Percentiles rank a stretch among this genome's conserved stretches.
Evolutionary conservation across 1,140 invertebrate genomes (phyloP).

Genomic region (Drosophila novamexicana): DNA sequence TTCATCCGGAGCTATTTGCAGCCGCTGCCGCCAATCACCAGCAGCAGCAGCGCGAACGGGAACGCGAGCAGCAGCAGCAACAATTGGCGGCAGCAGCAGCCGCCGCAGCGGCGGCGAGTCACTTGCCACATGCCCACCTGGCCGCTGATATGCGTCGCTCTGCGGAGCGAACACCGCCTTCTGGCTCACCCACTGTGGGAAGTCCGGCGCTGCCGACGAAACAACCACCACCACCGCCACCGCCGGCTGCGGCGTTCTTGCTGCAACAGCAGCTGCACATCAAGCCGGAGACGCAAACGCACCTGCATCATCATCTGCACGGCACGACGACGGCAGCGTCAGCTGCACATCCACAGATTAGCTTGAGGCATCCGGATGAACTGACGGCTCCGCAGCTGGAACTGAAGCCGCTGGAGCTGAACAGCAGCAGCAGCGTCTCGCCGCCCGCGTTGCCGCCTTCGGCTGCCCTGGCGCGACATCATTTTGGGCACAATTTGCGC

Average conservation of each 20-base stretch:
- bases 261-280: constrained; percentile 79
- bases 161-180: constrained; percentile 58
- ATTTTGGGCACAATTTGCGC: constrained; percentile 61
- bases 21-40: constrained; percentile 80
- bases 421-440: constrained; percentile 47
- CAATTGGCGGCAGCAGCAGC: constrained; percentile 33
- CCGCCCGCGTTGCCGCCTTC: constrained; percentile 63
- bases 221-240: constrained; percentile 45
- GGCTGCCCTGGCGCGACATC: constrained; percentile 56
- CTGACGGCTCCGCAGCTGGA: constrained; percentile 74
- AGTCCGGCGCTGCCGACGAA: constrained; percentile 63
- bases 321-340: constrained; percentile 24
- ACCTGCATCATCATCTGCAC: constrained; percentile 70
- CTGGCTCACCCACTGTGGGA: constrained; percentile 50
- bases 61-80: constrained; percentile 34
- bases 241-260: constrained; percentile 68
- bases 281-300: constrained; percentile 75
- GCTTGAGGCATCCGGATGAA: constrained; percentile 72
- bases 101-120: constrained; percentile 45
- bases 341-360: constrained; percentile 64
- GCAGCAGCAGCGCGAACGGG: constrained; percentile 67
- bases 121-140: constrained; percentile 62
- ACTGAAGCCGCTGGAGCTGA: constrained; percentile 65
- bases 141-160: constrained; percentile 67
- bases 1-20: constrained; percentile 82